Percentiles rank a stretch among this genome's conserved stretches.
phyloP scores from a whole-genome alignment of 2,113 vertebrate species.

The Holacanthus passer region DNA sequence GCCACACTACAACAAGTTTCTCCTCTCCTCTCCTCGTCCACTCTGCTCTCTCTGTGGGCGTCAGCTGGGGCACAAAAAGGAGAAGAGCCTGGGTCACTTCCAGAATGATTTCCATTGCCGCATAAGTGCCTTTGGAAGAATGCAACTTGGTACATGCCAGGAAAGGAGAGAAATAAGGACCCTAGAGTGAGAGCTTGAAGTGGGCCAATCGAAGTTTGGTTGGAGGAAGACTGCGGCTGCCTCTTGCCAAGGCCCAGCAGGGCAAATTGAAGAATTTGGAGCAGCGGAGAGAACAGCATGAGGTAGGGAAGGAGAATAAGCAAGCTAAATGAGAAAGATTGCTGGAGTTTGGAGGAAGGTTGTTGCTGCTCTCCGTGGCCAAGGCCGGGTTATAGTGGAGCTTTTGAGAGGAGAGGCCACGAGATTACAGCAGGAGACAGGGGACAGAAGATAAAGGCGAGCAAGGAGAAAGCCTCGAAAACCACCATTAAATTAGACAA shows the following conservation, averaged over 20 bases:
- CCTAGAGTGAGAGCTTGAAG: conserved; percentile 69
- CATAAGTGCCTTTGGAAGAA: conserved; percentile 80
- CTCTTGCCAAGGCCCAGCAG: conserved; percentile 64
- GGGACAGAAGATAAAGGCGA: conserved; percentile 14
- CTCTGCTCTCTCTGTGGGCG: conserved; percentile 43
- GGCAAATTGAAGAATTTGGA: conserved; percentile 70
- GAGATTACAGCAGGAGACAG: conserved; percentile 10
- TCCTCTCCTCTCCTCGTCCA: conserved; percentile 14
- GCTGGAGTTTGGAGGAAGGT: conserved; percentile 51
- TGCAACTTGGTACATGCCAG: conserved; percentile 69
- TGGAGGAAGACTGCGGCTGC: conserved; percentile 49
- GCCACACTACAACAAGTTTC: conserved; percentile 20
- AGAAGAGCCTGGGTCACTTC: conserved; percentile 64
- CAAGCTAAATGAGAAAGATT: conserved; percentile 53
- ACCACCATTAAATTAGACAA: conserved; percentile 15
- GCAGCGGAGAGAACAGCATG: conserved; percentile 48
- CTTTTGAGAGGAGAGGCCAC: conserved; percentile 12
- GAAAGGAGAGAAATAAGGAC: conserved; percentile 72
- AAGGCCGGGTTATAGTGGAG: conserved; percentile 25
- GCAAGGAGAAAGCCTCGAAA: conserved; percentile 19
- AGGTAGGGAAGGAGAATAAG: conserved; percentile 62
- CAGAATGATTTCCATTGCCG: conserved; percentile 73
- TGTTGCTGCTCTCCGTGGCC: conserved; percentile 25
- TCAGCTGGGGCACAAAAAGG: conserved; percentile 43
- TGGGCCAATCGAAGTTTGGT: conserved; percentile 72